Percentiles rank a stretch among this genome's conserved stretches.
These are phyloP conservation scores for Brevimyrus niger DNA, from an alignment of 2,113 vertebrate species.

Conservation along the genomic window DNA sequence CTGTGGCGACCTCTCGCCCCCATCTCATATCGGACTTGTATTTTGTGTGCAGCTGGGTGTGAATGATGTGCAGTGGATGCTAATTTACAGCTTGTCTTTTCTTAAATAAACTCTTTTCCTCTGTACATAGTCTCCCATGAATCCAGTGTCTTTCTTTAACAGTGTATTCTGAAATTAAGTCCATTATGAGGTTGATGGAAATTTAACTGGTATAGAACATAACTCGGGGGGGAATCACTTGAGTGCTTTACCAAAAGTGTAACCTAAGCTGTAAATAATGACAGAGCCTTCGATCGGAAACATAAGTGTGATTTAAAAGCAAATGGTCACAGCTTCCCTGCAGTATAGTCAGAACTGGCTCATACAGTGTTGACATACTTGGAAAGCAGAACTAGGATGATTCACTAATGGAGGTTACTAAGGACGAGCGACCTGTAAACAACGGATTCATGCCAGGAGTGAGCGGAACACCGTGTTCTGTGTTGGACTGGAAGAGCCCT, in stretches of 20 bases:
- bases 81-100: constrained; percentile 12
- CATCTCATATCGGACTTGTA: neutral
- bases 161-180: neutral
- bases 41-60: constrained; percentile 12
- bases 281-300: neutral
- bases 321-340: neutral
- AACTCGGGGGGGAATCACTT: neutral
- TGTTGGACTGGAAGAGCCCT: neutral
- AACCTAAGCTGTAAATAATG: neutral
- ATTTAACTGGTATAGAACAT: neutral
- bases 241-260: neutral
- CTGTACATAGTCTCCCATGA: neutral
- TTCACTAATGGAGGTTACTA: neutral
- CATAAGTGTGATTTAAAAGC: neutral
- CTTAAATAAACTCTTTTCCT: constrained; percentile 9
- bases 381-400: neutral
- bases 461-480: neutral
- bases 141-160: neutral
- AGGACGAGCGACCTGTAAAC: neutral
- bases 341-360: neutral
- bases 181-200: neutral
- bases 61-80: neutral
- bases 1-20: neutral
- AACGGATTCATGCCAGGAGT: neutral
- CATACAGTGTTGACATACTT: neutral